These are phyloP conservation scores for Drosophila triauraria DNA, from an alignment of 1,140 invertebrate species.

Conservation along the genomic window DNA sequence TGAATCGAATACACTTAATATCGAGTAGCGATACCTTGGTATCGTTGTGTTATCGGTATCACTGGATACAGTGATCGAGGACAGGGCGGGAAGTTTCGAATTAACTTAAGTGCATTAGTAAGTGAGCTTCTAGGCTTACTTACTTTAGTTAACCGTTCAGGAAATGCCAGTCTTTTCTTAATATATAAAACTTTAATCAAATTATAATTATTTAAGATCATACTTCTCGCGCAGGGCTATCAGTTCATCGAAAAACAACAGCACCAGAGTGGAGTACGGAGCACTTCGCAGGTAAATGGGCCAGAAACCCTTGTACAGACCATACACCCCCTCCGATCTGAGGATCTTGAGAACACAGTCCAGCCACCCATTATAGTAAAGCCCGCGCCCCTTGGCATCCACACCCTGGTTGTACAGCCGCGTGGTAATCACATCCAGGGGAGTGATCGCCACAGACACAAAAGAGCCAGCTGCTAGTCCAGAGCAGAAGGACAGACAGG, in stretches of 20 bases:
- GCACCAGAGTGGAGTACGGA: constrained; percentile 93
- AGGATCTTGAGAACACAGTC: constrained; percentile 93
- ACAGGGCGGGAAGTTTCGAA: neutral
- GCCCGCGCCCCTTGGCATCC: constrained; percentile 89
- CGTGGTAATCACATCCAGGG: constrained; percentile 95
- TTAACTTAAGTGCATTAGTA: neutral
- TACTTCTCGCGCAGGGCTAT: constrained; percentile 77
- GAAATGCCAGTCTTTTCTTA: neutral
- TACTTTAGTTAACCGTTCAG: too few relatives aligned
- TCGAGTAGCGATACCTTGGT: neutral
- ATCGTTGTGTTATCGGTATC: neutral
- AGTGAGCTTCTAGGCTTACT: too few relatives aligned
- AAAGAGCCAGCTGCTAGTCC: constrained; percentile 92
- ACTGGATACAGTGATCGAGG: neutral
- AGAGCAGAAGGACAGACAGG: constrained; percentile 90
- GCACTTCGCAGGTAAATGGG: constrained; percentile 94
- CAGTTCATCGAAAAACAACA: constrained; percentile 94
- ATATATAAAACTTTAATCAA: neutral
- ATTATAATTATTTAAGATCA: constrained; percentile 5
- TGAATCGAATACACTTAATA: neutral
- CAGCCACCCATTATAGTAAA: constrained; percentile 90
- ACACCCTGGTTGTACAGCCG: constrained; percentile 95
- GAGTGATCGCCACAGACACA: constrained; percentile 93
- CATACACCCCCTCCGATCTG: constrained; percentile 90
- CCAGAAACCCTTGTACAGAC: constrained; percentile 95